Evolutionary conservation across 2,113 vertebrate genomes (phyloP), one percentile per base, ranked within the genome.

Genomic region (Cinclus mexicanus): DNA sequence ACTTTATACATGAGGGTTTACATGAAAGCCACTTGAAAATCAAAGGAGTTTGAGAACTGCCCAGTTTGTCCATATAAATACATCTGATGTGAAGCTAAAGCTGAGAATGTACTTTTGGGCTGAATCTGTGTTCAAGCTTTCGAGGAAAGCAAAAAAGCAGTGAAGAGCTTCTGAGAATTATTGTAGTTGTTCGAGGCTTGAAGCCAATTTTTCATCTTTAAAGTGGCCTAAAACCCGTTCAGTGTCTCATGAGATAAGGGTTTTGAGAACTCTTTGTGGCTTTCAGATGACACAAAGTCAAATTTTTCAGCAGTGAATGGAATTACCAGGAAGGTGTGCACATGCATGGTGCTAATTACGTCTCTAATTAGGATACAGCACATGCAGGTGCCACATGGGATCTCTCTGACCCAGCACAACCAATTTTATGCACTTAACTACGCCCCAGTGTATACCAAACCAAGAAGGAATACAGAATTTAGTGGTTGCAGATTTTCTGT

Each of bases 261-360:
- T 64, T 82, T 63, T 91, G 17, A 80, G 47, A 87, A 91, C 68
- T 6, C 17, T 67, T 70, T 61, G 31, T 23, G 46, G 28, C 25
- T 46, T 57, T 59, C 56, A 63, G 39, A 23, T 13, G 25, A 86
- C 64, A 83, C 12, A 46, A 80, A 83, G 37, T 22, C 37, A 72
- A 41, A 14, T 21, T 67, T 85, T 67, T 42, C 14, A 33, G 11
- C 31, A 52, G 24, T 4, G 25, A n/a, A 68, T 49, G 17, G 24
- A 63, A 39, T 31, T 52, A n/a, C 47, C 9, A 42, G 67, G 59
- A 42, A 86, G 60, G 11, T 50, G 13, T 33, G 6, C 23, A 4
- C 24, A 10, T 29, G 28, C 24, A 28, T 28, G 0, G 1, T 23
- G 35, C 42, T 63, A 35, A 49, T 61, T 47, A 3, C 3, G 4